Evolutionary conservation across 1,140 invertebrate species (phyloP).

Genomic region (Saccostrea echinata): DNA sequence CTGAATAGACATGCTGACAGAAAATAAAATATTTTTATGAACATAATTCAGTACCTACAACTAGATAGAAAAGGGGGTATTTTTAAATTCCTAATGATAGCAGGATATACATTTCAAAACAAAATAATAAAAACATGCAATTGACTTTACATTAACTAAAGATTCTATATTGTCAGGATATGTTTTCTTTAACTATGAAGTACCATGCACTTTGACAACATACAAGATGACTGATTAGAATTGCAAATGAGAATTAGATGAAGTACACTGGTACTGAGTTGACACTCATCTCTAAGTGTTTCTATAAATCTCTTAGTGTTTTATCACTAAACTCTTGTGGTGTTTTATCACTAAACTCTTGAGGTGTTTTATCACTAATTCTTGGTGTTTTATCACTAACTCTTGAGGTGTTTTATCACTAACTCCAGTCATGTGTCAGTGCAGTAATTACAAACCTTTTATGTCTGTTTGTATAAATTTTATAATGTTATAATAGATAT

Average conservation of each 20-base stretch:
- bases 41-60: background rate
- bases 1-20: background rate
- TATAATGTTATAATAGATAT: too few species aligned
- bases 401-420: background rate
- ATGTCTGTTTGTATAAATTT: too few species aligned
- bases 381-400: background rate
- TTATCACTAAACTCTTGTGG: background rate
- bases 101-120: background rate
- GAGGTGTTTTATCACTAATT: background rate
- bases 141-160: background rate
- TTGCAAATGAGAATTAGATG: constrained; percentile 4
- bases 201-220: constrained; percentile 3
- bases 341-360: background rate
- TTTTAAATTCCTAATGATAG: background rate
- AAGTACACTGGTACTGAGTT: background rate
- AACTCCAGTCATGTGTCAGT: background rate
- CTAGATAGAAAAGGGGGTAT: background rate
- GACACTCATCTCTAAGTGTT: background rate
- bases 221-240: constrained; percentile 1
- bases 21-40: background rate
- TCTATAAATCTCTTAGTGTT: background rate
- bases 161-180: background rate
- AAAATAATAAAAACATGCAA: background rate
- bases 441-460: background rate
- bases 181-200: background rate